Base-by-base conservation (phyloP, 2,113 vertebrate species). In the Chelonoidis abingdonii region DNA sequence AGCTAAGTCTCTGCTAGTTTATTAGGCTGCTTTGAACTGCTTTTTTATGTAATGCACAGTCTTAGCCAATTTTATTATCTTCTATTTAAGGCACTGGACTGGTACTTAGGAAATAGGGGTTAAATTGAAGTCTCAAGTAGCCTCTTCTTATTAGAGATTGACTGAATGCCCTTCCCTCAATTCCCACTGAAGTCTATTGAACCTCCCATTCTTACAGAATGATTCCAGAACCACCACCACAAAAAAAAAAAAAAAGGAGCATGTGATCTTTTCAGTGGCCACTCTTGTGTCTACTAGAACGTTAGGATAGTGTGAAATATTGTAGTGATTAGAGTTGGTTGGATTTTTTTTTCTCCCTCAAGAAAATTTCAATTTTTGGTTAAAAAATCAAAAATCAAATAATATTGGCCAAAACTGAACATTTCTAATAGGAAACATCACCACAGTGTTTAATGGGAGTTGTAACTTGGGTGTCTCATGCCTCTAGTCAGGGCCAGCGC, bases 41-140 rank as follows among this genome's bases (percentile, higher is more conserved):
- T 78, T 27, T 80, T 87, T 14, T 81, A 31, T 80, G 91, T 41
- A 59, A 17, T 86, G 29, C 13, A 88, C 24, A 85, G 41, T 12
- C 59, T 56, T 69, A 69, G 72, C 13, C 38, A 83, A 79, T 12
- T 83, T 90, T 53, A 14, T 90, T 94, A 56, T 0, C 4, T 82
- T 21, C 17, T 82, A 35, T 14, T 80, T 90, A 52, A 89, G n/a
- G 16, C 19, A 38, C 50, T 44, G 22, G 31, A 29, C 17, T 76
- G 47, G n/a, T 31, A 75, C 10, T 31, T 27, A 27, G 0, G 0
- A 94, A 21, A 52, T 59, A 81, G 47, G 47, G 59, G 2, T 85
- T 75, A 9, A 49, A 6, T 85, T 38, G 65, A 72, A 72, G n/a
- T 72, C 65, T 72, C 65, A 72, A 38, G 11, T 38, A 22, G 35